Conservation (phyloP, 2,888 invertebrate species). For the Gymnocheta viridis region DNA sequence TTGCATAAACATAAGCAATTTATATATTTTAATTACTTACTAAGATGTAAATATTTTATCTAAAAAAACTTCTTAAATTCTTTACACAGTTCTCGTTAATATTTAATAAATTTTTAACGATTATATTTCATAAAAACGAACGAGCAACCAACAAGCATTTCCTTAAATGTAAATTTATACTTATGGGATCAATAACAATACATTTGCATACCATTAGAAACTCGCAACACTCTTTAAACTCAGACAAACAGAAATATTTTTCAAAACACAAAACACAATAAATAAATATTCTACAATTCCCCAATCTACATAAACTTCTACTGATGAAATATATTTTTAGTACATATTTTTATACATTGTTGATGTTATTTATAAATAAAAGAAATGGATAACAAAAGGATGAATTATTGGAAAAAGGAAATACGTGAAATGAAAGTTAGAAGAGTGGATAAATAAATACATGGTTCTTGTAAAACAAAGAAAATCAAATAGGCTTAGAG, state of each 20-base stretch:
- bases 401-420: not conserved
- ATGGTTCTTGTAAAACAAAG: too few species aligned
- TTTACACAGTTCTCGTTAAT: not conserved
- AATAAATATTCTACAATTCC: constrained; percentile 57
- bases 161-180: constrained; percentile 57
- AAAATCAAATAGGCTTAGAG: too few species aligned
- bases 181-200: constrained; percentile 66
- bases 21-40: too few species aligned
- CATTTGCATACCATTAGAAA: constrained; percentile 63
- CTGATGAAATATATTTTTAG: not conserved
- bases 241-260: constrained; percentile 25
- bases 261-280: constrained; percentile 16
- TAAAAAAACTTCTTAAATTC: not conserved
- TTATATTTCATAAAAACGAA: constrained; percentile 1
- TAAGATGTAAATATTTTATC: too few species aligned
- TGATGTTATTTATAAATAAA: not conserved
- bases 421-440: too few species aligned
- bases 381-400: not conserved
- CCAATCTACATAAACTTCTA: constrained; percentile 34
- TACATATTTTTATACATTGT: not conserved
- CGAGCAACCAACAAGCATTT: not conserved
- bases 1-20: too few species aligned
- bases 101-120: not conserved
- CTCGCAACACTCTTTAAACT: constrained; percentile 10
- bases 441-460: too few species aligned